These are phyloP conservation scores for Labroides dimidiatus DNA, from an alignment of 2,797 vertebrate genomes.

Conservation along the genomic window DNA sequence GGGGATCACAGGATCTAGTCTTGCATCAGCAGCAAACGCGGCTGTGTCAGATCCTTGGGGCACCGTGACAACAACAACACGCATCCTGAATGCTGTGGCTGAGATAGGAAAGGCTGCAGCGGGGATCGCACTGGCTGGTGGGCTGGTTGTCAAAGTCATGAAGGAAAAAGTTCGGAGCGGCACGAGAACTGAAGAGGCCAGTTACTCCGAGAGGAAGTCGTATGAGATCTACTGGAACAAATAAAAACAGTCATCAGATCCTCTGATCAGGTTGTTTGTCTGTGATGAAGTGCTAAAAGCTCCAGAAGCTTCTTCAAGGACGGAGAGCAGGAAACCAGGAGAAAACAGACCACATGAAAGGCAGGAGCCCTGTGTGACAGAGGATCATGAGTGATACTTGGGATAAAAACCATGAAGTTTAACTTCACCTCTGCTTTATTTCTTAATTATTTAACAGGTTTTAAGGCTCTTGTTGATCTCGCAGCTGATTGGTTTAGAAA, in stretches of 20 bases:
- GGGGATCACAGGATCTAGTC: conserved; percentile 32
- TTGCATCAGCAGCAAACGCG: conserved; percentile 18
- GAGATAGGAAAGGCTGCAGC: conserved; percentile 78
- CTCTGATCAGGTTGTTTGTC: neutral
- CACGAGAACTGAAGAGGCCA: conserved; percentile 41
- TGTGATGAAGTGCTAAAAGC: no score
- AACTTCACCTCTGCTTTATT: neutral
- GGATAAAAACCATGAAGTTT: neutral
- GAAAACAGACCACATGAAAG: neutral
- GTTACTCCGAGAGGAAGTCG: conserved; percentile 73
- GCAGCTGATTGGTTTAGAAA: neutral
- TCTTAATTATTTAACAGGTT: neutral
- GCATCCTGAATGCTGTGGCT: conserved; percentile 66
- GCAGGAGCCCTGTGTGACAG: neutral
- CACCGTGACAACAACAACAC: conserved; percentile 19
- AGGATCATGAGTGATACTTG: neutral
- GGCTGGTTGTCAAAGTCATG: conserved; percentile 81
- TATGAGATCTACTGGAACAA: conserved; percentile 84
- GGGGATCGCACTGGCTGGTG: conserved; percentile 71
- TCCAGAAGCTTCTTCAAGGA: no score
- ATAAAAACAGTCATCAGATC: conserved; percentile 34
- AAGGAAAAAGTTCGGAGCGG: conserved; percentile 77
- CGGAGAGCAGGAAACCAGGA: neutral
- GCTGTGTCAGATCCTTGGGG: conserved; percentile 37
- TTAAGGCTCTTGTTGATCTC: neutral